Evolutionary conservation across 2,113 vertebrate species (phyloP), one percentile per base, ranked within the genome.

Genomic region (Struthio camelus): DNA sequence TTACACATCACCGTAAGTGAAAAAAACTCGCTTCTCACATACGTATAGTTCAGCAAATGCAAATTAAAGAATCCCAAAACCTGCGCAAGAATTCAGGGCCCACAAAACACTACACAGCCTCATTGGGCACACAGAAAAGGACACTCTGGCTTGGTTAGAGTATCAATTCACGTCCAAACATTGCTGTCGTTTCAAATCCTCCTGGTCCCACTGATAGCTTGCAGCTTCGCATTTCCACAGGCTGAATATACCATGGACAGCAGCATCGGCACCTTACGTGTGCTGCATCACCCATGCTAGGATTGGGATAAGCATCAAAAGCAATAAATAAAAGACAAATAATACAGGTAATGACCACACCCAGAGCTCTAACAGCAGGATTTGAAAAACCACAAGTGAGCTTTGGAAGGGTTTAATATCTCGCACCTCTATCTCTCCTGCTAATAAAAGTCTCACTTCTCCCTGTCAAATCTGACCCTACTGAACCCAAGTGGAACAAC

Each of bases 361-460:
- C n/a, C 72, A 20, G 12, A 67, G 78, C 61, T 85, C 5, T n/a
- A 61, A 71, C 61, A 42, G 5, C 15, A 69, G 46, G 4, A n/a
- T 1, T 19, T 67, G 42, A n/a, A 66, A 32, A 79, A 34, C 20
- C 53, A n/a, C 3, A 13, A 36, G 24, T 3, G 27, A 83, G 17
- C 27, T 77, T 46, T 50, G 38, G 15, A 56, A 77, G 53, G 36
- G 27, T 80, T 81, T 11, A 19, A 5, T 32, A 19, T 27, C 56
- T 34, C 20, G 3, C 2, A 56, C 1, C 12, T 8, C 18, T 9
- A 4, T 2, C 0, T 11, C 7, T 22, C 10, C 36, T 4, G 1
- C 30, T 50, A 54, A 40, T 0, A 30, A 30, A 62, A 77, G 30
- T 23, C 40, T 85, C 9, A 1, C 16, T 51, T 46, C 54, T 18